Conservation (phyloP, 1,140 invertebrate species). For the Drosophila ironensis region DNA sequence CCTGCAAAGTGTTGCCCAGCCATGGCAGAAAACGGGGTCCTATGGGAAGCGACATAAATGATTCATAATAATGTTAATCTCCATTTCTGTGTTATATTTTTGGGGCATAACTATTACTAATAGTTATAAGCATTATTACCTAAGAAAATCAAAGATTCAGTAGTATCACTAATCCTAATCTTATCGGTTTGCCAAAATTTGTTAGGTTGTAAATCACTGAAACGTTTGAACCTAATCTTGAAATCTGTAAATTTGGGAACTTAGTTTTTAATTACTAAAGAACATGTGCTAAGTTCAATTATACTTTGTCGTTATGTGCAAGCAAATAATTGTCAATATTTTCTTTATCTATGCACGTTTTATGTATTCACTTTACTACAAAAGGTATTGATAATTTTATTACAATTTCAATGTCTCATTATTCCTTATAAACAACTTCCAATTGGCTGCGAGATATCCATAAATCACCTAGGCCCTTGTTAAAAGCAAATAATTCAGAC, state of each 20-base stretch:
- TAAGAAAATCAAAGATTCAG: too few relatives aligned
- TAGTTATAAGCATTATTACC: too few relatives aligned
- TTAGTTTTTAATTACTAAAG: constrained; percentile 12
- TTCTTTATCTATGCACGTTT: neutral
- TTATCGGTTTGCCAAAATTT: constrained; percentile 51
- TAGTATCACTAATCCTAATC: constrained; percentile 30
- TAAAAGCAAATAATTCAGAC: constrained; percentile 25
- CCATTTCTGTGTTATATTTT: too few relatives aligned
- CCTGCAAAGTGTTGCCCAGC: constrained; percentile 84
- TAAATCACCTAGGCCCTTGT: constrained; percentile 33
- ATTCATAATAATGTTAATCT: too few relatives aligned
- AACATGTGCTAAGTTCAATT: neutral
- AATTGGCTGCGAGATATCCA: constrained; percentile 16
- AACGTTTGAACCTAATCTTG: constrained; percentile 31
- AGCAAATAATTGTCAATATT: neutral
- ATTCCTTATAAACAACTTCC: constrained; percentile 17
- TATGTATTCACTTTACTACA: too few relatives aligned
- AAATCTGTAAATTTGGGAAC: constrained; percentile 8
- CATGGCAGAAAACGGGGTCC: constrained; percentile 88
- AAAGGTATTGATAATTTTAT: too few relatives aligned
- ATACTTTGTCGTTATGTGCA: neutral
- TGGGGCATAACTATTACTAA: too few relatives aligned
- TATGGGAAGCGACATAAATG: constrained; percentile 59
- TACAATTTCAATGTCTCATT: too few relatives aligned
- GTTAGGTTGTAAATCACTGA: constrained; percentile 19